Base-by-base conservation (phyloP, 2,797 vertebrate species). In the Bradypodion pumilum region DNA sequence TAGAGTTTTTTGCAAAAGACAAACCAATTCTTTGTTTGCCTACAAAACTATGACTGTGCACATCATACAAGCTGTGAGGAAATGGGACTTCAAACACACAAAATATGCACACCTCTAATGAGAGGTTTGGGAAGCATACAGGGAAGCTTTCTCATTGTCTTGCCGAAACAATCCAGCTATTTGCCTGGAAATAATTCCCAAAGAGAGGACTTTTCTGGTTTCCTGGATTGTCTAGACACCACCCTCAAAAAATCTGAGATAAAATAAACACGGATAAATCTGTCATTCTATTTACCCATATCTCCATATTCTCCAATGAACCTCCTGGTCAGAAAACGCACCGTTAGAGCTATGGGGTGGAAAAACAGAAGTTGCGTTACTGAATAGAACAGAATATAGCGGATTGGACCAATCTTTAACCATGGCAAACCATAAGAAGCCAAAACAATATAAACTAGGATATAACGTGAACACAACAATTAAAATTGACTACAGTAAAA, bases 251-350 rank as follows among this genome's bases (percentile, higher is more conserved):
- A 46, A 7, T 21, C 3, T n/a, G 35, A 40, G 10, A 42, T 16
- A 32, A 72, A 15, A 44, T 42, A 42, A 60, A 69, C 69, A 42
- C 19, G 62, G 70, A 78, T 32, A 68, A 59, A 72, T n/a, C 27
- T 59, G 52, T 15, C 6, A 65, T 46, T 35, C 73, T 80, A 95
- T 95, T 95, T 89, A 98, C 97, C 97, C 73, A 97, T 97, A 75
- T 98, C 96, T 86, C 97, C 97, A 0, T 98, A 98, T 87, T 98
- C 97, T 75, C 97, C 97, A 0, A 98, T 98, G 90, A 98, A 98
- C 83, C 97, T 96, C 49, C 97, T 93, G 19, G 97, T 98, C 65
- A 98, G 91, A 85, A 98, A 97, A 59, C 97, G 97, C 76, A 98
- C 97, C 0, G 96, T 97, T 78, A 98, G 90, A 25, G 97, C 97